These are phyloP conservation scores for Pterobdella sp. DNA, from an alignment of 2,888 invertebrate genomes.

Conservation along the genomic window DNA sequence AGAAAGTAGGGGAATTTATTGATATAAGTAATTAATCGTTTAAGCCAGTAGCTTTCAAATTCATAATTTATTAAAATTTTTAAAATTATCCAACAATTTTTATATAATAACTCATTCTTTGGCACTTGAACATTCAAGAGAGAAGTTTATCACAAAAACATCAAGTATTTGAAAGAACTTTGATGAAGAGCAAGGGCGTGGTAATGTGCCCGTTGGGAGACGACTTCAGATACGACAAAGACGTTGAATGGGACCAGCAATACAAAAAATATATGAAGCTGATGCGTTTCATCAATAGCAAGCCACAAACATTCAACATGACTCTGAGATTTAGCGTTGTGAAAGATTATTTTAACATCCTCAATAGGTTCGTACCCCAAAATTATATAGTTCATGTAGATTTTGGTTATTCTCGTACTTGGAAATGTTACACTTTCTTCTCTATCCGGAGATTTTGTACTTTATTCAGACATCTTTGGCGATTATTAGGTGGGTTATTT, in stretches of 20 bases:
- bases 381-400: no score
- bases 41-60: no score
- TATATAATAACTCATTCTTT: no score
- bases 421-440: no score
- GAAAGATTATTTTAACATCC: constrained; percentile 72
- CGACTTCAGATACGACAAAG: constrained; percentile 85
- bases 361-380: constrained; percentile 53
- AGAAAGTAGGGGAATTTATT: constrained; percentile 21
- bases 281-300: constrained; percentile 76
- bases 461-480: constrained; percentile 74
- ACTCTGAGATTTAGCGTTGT: constrained; percentile 68
- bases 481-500: constrained; percentile 97
- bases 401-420: no score
- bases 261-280: constrained; percentile 80
- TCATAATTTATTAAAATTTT: no score
- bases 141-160: no score
- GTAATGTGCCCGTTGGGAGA: constrained; percentile 89
- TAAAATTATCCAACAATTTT: no score
- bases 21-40: no score
- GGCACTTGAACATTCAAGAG: no score
- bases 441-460: constrained; percentile 87
- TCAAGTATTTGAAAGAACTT: no score
- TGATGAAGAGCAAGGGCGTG: constrained; percentile 78
- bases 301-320: constrained; percentile 57
- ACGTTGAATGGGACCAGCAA: constrained; percentile 86